Percentiles rank a stretch among this genome's conserved stretches.
Conservation (phyloP, 2,113 vertebrate genomes). For the Rafetus swinhoei region DNA sequence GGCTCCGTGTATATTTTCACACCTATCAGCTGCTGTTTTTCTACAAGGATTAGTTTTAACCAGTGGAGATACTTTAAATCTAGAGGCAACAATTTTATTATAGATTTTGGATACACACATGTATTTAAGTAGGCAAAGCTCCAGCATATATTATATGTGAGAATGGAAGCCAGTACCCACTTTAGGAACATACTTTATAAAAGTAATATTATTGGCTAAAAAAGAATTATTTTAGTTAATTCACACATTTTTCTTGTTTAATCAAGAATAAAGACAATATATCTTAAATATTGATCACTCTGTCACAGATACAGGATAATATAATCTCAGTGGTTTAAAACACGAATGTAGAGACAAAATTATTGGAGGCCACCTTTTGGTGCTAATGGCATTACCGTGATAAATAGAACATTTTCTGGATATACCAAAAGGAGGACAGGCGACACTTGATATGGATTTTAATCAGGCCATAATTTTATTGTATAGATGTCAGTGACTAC, state of each 20-base stretch:
- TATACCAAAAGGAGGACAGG: too few species aligned
- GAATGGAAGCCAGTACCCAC: neutral
- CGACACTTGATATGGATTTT: too few species aligned
- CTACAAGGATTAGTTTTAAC: neutral
- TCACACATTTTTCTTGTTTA: neutral
- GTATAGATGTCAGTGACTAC: too few species aligned
- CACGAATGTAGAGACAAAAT: neutral
- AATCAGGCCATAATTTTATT: too few species aligned
- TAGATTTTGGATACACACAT: neutral
- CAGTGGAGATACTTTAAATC: constrained; percentile 2
- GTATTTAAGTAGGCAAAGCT: neutral
- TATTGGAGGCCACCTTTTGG: constrained; percentile 24
- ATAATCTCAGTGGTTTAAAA: neutral
- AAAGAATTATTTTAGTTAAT: neutral
- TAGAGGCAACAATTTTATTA: constrained; percentile 31
- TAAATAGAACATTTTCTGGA: neutral
- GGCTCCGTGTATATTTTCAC: neutral
- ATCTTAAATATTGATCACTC: neutral
- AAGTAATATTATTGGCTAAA: neutral
- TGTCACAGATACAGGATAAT: neutral
- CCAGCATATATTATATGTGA: constrained; percentile 9
- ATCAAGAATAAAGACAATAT: neutral
- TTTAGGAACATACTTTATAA: neutral
- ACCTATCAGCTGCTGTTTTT: neutral
- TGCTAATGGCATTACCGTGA: neutral